Conservation (phyloP, 2,113 vertebrate genomes). For the Erpornis zantholeuca region DNA sequence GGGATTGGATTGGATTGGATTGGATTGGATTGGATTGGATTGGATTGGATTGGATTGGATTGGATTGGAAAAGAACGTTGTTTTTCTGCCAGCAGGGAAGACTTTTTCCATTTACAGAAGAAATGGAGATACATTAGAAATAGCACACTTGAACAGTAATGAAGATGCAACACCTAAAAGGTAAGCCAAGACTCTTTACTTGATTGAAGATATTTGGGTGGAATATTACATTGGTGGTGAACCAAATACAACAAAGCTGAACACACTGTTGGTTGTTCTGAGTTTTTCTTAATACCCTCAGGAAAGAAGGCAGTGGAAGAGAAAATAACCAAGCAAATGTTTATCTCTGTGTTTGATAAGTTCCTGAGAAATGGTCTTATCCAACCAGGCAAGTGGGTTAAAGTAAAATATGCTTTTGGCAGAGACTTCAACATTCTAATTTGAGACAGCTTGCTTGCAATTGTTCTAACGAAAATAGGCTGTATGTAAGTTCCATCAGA, state of each 20-base stretch:
- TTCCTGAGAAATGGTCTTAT: neutral
- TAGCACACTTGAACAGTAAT: neutral
- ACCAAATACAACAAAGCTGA: neutral
- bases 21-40: neutral
- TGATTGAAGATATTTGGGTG: neutral
- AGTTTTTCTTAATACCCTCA: neutral
- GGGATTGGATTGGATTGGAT: neutral
- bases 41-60: neutral
- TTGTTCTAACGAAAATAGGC: neutral
- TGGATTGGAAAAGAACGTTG: neutral
- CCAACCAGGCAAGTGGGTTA: neutral
- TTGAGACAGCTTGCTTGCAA: neutral
- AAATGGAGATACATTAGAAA: neutral
- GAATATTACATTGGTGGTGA: neutral
- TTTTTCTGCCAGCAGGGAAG: neutral
- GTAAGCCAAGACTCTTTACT: slow-evolving; percentile 9
- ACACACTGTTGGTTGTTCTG: neutral
- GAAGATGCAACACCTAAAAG: neutral
- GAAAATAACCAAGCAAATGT: neutral
- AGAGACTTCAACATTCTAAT: neutral
- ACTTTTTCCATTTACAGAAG: neutral
- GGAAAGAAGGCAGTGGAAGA: neutral
- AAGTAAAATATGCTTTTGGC: neutral
- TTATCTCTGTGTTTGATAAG: neutral
- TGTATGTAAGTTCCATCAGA: neutral